phyloP scores from a whole-genome alignment of 2,888 invertebrate species.

The Holacanthella duospinosa region DNA sequence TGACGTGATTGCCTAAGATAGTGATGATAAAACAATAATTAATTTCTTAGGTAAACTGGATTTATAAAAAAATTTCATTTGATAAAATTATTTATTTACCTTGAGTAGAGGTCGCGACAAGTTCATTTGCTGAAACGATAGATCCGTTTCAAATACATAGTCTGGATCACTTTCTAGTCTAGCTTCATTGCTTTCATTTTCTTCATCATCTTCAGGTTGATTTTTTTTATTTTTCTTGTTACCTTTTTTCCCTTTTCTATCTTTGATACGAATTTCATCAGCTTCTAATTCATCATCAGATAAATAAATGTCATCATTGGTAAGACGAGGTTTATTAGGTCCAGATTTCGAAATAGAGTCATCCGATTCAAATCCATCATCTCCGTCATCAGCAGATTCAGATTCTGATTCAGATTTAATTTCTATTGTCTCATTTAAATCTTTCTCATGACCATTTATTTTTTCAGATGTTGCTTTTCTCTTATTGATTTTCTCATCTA shows the following conservation, averaged over 20 bases:
- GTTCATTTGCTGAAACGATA: slow-evolving; percentile 88
- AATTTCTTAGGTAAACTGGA: not conserved
- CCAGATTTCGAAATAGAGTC: slow-evolving; percentile 27
- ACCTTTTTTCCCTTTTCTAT: slow-evolving; percentile 47
- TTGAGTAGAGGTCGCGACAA: slow-evolving; percentile 85
- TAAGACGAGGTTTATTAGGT: slow-evolving; percentile 9
- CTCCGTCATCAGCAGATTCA: slow-evolving; percentile 45
- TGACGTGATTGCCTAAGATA: slow-evolving; percentile 60
- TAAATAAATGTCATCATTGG: slow-evolving; percentile 50
- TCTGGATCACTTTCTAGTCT: slow-evolving; percentile 56
- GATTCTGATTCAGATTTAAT: slow-evolving; percentile 21
- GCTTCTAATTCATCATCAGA: slow-evolving; percentile 68
- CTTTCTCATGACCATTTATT: slow-evolving; percentile 8
- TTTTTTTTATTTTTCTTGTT: slow-evolving; percentile 33
- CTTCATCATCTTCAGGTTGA: slow-evolving; percentile 29
- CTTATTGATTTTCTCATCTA: slow-evolving; percentile 46
- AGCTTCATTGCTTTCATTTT: slow-evolving; percentile 35
- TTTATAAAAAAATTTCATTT: not conserved
- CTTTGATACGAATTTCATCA: slow-evolving; percentile 49
- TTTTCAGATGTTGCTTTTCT: slow-evolving; percentile 36
- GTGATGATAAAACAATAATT: slow-evolving; percentile 8
- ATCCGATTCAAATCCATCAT: slow-evolving; percentile 48
- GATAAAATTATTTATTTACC: slow-evolving; percentile 40
- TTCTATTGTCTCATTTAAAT: slow-evolving; percentile 18
- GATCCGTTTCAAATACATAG: slow-evolving; percentile 48